Conservation (phyloP, 2,888 invertebrate species). For the Dioctria linearis region DNA sequence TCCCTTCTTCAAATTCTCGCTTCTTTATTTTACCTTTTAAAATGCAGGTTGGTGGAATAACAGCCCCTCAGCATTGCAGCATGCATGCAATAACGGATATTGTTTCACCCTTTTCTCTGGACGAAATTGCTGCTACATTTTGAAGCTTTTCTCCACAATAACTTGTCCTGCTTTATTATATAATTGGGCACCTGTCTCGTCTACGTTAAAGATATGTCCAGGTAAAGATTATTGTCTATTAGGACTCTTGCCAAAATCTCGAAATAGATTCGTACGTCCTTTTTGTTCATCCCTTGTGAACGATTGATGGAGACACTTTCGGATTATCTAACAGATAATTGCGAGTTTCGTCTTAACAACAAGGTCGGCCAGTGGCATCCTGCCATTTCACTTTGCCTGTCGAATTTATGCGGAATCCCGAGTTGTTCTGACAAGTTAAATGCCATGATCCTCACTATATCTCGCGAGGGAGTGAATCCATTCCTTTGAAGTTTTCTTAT, state of each 20-base stretch:
- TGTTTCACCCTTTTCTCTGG: no score
- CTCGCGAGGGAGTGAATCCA: no score
- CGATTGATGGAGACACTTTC: no score
- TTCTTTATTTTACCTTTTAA: no score
- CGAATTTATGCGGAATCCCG: not conserved
- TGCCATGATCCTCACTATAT: not conserved
- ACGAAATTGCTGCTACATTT: conserved; percentile 5
- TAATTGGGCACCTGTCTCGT: not conserved
- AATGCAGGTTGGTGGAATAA: no score
- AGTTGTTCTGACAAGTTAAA: not conserved
- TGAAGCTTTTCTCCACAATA: not conserved
- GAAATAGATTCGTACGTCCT: no score
- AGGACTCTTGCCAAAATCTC: no score
- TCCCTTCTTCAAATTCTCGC: not conserved
- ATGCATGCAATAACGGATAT: no score
- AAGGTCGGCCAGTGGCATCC: not conserved
- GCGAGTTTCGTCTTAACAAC: not conserved
- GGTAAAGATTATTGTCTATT: no score
- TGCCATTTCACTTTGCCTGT: not conserved
- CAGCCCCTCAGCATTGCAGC: no score
- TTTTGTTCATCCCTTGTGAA: no score
- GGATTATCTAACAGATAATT: not conserved
- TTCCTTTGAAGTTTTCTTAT: no score
- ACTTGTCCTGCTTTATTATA: not conserved
- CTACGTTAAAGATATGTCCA: not conserved